Evolutionary conservation across 2,888 invertebrate species (phyloP).

Genomic region (Acleris emargana): DNA sequence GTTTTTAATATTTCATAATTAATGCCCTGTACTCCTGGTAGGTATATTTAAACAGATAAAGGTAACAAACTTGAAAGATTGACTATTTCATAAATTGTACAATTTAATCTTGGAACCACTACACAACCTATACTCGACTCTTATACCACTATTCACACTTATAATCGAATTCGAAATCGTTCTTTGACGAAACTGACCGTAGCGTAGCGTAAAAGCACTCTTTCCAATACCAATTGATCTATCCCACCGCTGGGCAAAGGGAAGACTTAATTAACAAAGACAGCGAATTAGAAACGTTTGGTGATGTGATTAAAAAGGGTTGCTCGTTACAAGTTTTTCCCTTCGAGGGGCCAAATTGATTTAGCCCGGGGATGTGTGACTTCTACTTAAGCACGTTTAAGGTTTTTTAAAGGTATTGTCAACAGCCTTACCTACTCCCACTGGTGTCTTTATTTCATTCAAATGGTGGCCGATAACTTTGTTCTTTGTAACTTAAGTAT

Average conservation of each 20-base stretch:
- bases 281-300: slow-evolving; percentile 57
- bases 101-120: too few species aligned
- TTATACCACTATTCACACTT: too few species aligned
- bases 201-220: neutral
- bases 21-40: too few species aligned
- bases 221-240: neutral
- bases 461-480: too few species aligned
- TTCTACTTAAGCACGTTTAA: slow-evolving; percentile 17
- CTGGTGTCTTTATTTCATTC: too few species aligned
- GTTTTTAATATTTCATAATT: too few species aligned
- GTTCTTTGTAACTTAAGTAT: neutral
- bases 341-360: slow-evolving; percentile 69
- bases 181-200: neutral
- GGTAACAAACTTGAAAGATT: too few species aligned
- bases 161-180: too few species aligned
- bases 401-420: slow-evolving; percentile 24
- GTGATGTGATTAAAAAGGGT: slow-evolving; percentile 80
- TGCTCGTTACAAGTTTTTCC: slow-evolving; percentile 78
- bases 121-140: too few species aligned
- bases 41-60: too few species aligned
- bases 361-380: slow-evolving; percentile 65
- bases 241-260: slow-evolving; percentile 5
- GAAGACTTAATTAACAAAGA: slow-evolving; percentile 38
- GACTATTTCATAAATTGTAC: too few species aligned
- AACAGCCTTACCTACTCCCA: slow-evolving; percentile 5